Evolutionary conservation across 1,140 invertebrate genomes (phyloP), one percentile per base, ranked within the genome.

Genomic region (Idris sp.): DNA sequence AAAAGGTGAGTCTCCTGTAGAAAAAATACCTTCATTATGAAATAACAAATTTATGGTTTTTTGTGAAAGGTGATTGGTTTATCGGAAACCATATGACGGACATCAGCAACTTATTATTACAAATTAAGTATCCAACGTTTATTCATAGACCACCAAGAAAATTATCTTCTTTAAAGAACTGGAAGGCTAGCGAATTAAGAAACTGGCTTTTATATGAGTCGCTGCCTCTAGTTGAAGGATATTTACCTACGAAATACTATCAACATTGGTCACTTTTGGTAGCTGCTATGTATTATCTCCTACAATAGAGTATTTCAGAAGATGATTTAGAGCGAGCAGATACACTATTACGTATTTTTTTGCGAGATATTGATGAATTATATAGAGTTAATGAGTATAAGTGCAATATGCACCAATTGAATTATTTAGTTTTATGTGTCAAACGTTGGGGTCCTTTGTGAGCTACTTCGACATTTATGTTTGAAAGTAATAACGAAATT

Each of bases 371-470:
- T 14, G 40, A 10, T 44, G 43, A 0, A 30, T 46, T 75, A 11
- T 78, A 72, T 22, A 13, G 56, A 38, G 53, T 64, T 4, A 22
- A 43, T 11, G 18, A 48, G 11, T 43, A 58, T 5, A 40, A 46
- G 7, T 75, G 68, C 28, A 78, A 78, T 31, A 6, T 58, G 9
- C 76, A 78, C 18, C 67, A 75, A 25, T 41, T 75, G 7, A 7
- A 38, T n/a, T 73, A 78, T 73, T 31, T 76, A n/a, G 25, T 36
- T 7, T 40, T 76, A n/a, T 8, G 8, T n/a, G 74, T 76, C 6
- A 30, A 51, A 46, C 51, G 65, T 41, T 79, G 65, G 77, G 74
- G 77, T 38, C 76, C 78, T 31, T 36, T 80, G 14, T 77, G 74
- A 65, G 56, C 46, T 2, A 36, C 43, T 0, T 65, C 69, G 2